Percentiles rank a stretch among this genome's conserved stretches.
phyloP scores from a whole-genome alignment of 2,888 invertebrate genomes.

The Quadroppia sp. region DNA sequence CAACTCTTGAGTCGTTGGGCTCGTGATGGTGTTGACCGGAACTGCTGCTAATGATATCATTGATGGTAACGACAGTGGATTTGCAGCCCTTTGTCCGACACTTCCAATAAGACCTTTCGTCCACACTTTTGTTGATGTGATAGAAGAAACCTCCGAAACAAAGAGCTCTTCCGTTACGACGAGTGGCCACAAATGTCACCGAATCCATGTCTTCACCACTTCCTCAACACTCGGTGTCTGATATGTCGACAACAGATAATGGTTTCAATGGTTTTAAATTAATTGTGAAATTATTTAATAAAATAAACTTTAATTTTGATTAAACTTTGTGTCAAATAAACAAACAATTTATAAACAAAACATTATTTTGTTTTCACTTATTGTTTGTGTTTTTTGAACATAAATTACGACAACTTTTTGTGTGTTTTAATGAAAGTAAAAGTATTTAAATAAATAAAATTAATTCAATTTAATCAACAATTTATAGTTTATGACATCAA shows the following conservation, averaged over 20 bases:
- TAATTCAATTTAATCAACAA: too few species aligned
- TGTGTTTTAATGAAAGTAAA: too few species aligned
- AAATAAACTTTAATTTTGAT: too few species aligned
- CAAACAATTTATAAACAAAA: neutral
- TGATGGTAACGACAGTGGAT: conserved; percentile 22
- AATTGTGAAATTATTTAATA: too few species aligned
- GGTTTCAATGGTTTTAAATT: too few species aligned
- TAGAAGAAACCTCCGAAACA: conserved; percentile 28
- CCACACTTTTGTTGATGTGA: conserved; percentile 32
- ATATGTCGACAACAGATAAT: too few species aligned
- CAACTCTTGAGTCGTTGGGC: conserved; percentile 1
- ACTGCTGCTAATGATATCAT: conserved; percentile 6
- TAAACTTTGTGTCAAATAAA: neutral
- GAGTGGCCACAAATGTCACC: conserved; percentile 31
- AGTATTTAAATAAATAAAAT: too few species aligned
- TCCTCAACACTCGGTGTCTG: too few species aligned
- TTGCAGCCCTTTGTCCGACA: conserved; percentile 32
- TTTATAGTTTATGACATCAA: too few species aligned
- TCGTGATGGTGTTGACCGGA: conserved; percentile 11
- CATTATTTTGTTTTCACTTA: neutral
- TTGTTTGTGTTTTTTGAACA: too few species aligned
- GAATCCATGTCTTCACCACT: neutral
- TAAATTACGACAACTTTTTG: too few species aligned
- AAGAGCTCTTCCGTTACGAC: conserved; percentile 18
- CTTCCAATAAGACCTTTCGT: conserved; percentile 31